Evolutionary conservation across 1,140 invertebrate species (phyloP).

Genomic region (Drosophila subpulchrella): DNA sequence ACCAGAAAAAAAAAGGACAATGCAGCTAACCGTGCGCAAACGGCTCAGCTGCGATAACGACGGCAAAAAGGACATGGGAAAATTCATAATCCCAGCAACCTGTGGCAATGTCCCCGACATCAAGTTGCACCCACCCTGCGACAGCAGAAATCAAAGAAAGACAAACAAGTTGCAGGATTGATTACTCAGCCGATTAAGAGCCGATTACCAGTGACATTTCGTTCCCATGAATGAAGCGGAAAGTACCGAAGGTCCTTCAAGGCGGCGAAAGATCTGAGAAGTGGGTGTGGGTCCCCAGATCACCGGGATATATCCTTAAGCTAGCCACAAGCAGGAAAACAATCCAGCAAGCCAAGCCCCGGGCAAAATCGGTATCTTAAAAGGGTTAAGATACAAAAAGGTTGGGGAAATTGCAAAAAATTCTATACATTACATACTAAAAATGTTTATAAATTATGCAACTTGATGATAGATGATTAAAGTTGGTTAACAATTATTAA

Average conservation of each 20-base stretch:
- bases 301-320: constrained; percentile 44
- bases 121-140: constrained; percentile 18
- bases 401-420: background rate
- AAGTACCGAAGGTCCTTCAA: background rate
- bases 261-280: constrained; percentile 48
- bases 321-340: constrained; percentile 54
- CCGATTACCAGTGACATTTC: constrained; percentile 64
- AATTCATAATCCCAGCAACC: constrained; percentile 59
- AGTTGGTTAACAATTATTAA: background rate
- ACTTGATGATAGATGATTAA: too few species aligned
- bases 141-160: background rate
- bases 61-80: constrained; percentile 79
- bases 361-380: background rate
- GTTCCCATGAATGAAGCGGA: constrained; percentile 71
- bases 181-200: constrained; percentile 75
- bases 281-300: constrained; percentile 19
- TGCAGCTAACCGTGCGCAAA: constrained; percentile 80
- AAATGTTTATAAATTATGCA: too few species aligned
- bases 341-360: constrained; percentile 14
- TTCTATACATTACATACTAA: too few species aligned
- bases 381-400: background rate
- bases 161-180: constrained; percentile 65
- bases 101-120: constrained; percentile 66
- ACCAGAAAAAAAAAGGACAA: constrained; percentile 65
- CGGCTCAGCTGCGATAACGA: constrained; percentile 73